These are phyloP conservation scores for Charanyca ferruginea DNA, from an alignment of 2,888 invertebrate genomes.

Conservation along the genomic window DNA sequence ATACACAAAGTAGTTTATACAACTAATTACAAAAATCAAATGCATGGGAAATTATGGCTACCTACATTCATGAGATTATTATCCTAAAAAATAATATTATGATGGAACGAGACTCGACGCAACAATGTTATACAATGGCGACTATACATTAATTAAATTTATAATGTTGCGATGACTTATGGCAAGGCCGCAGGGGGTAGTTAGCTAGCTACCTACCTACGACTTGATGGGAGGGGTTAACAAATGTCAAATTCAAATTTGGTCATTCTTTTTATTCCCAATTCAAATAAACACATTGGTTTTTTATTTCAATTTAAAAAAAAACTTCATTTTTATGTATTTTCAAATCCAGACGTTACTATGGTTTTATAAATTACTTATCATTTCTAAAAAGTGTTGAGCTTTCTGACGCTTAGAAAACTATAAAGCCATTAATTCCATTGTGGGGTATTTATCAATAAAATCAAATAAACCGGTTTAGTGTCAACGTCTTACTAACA, in stretches of 20 bases:
- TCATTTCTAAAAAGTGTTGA: background rate
- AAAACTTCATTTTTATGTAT: too few relatives aligned
- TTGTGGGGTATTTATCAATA: conserved; percentile 32
- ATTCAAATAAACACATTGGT: conserved; percentile 13
- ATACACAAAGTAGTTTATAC: too few relatives aligned
- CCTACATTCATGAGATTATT: conserved; percentile 1
- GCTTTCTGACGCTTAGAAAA: background rate
- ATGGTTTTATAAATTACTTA: conserved; percentile 1
- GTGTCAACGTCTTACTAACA: conserved; percentile 32
- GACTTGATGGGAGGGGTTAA: background rate
- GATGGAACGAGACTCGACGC: background rate
- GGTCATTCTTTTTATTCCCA: background rate
- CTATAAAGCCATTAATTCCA: conserved; percentile 17
- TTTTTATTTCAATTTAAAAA: conserved; percentile 5
- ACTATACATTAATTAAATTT: background rate
- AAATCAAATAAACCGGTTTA: conserved; percentile 28
- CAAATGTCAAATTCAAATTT: background rate
- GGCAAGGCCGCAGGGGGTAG: background rate
- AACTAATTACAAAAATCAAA: background rate
- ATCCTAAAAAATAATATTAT: conserved; percentile 1
- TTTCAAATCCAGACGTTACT: too few relatives aligned
- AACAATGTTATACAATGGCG: conserved; percentile 1
- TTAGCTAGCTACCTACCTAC: too few relatives aligned
- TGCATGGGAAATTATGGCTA: background rate
- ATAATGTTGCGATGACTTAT: background rate